Base-by-base conservation (phyloP, 2,797 vertebrate species). In the Nannoperca obscura region DNA sequence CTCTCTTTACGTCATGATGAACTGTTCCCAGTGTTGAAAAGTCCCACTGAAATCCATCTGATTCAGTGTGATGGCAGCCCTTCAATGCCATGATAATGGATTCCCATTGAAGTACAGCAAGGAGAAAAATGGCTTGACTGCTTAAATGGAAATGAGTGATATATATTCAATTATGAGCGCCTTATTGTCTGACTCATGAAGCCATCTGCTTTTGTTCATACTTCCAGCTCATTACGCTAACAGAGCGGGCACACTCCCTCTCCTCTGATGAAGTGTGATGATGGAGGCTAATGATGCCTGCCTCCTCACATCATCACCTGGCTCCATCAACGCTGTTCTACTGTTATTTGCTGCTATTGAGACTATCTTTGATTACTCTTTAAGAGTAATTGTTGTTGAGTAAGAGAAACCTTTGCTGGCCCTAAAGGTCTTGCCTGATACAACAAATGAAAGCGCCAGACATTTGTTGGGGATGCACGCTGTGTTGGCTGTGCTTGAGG, bases 181-280 rank as follows among this genome's bases (percentile, higher is more conserved):
- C 88, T 87, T 81, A 84, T 92, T 91, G 90, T 92, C 72, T 92
- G 88, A 87, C 86, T 92, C 89, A 88, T 88, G 73, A 89, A 92
- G 91, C 93, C 91, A 90, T 92, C 91, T 93, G 91, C 88, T 92
- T 94, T 91, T 93, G 91, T 93, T 92, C 89, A 84, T 93, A 84
- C 86, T 91, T 93, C 82, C 90, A 93, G 90, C 88, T 92, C 91
- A 93, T 93, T 92, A 91, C 72, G 30, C 81, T 77, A 68, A 88
- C 84, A 81, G 88, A 88, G 81, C 79, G 58, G 82, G 71, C 71
- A 66, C 86, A 83, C 87, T 88, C 85, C 86, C 78, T 84, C 86
- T 86, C 71, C 81, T 82, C 78, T 89, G 92, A 93, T 89, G 82
- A 91, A 89, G 86, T 92, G 91, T 91, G 90, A 88, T 90, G 93